Base-by-base conservation (phyloP, 2,797 vertebrate species). In the Spondyliosoma cantharus region DNA sequence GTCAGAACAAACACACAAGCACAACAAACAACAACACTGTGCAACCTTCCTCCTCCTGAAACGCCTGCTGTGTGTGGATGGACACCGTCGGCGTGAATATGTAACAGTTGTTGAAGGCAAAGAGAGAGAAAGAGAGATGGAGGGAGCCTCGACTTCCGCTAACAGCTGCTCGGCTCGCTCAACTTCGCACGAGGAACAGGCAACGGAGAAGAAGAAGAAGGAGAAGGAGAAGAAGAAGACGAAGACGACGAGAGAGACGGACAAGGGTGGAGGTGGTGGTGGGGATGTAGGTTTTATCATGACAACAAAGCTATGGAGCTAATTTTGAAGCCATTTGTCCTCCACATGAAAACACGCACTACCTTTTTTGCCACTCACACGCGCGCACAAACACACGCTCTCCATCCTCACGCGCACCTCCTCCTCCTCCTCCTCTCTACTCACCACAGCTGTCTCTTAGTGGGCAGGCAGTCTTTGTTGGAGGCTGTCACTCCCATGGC, bases 401-500 rank as follows among this genome's bases (percentile, higher is more conserved):
- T 86, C 93, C 94, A 96, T 94, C 96, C 96, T 67, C 46, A 48
- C 43, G 56, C 71, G 65, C 84, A 48, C 79, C 71, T 53, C 73
- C 62, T 27, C 22, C 56, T 46, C 62, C 49, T 29, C 25, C 54
- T 50, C 50, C 46, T 25, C 46, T 57, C 11, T 92, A 97, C 97
- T 98, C 96, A 98, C 97, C 98, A 99, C 94, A 99, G 95, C 96
- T 95, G 96, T 94, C 97, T 96, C 94, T 98, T 98, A 74, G 93
- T 83, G 89, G 97, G 98, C 92, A 98, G 95, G 80, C 97, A 96
- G 93, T 97, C 97, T 95, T 97, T 96, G 96, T 98, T 98, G 93
- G 97, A 97, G 87, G 98, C 97, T 93, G 97, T 98, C 95, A 99
- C 97, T 95, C 97, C 98, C 95, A 98, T 96, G 92, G 98, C 97